Evolutionary conservation across 2,888 invertebrate species (phyloP).

Genomic region (Mantis religiosa): DNA sequence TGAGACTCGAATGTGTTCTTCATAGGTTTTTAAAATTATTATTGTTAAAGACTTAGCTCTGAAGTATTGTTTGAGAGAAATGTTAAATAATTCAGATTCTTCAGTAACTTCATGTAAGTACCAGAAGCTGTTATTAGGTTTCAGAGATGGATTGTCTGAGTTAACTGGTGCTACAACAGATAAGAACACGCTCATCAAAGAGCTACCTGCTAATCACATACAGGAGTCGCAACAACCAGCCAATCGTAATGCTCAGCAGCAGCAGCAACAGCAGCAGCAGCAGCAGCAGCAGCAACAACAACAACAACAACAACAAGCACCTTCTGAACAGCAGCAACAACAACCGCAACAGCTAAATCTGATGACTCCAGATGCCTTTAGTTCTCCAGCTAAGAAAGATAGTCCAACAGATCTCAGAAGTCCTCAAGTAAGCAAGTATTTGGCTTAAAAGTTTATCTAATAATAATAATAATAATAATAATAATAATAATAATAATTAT

Average conservation of each 20-base stretch:
- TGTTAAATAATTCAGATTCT: no score
- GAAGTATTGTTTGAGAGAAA: no score
- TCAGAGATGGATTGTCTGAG: slow-evolving; percentile 14
- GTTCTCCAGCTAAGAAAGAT: slow-evolving; percentile 51
- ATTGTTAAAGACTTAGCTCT: no score
- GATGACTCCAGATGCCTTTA: slow-evolving; percentile 86
- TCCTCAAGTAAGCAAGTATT: slow-evolving; percentile 5
- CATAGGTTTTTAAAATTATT: no score
- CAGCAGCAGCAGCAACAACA: background rate
- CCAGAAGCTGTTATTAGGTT: background rate
- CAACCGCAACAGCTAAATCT: slow-evolving; percentile 53
- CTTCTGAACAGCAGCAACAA: background rate
- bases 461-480: no score
- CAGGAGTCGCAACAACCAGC: slow-evolving; percentile 12
- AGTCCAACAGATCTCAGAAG: slow-evolving; percentile 22
- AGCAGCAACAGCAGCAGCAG: slow-evolving; percentile 1
- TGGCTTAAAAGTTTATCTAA: background rate
- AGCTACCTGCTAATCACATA: slow-evolving; percentile 19
- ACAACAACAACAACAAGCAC: slow-evolving; percentile 30
- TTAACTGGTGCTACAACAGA: background rate
- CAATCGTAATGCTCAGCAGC: background rate
- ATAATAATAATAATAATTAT: no score
- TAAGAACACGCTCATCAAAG: background rate
- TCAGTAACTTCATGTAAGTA: no score
- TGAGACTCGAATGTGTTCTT: no score